Evolutionary conservation across 2,797 vertebrate species (phyloP).

Genomic region (Emydoidea blandingii): DNA sequence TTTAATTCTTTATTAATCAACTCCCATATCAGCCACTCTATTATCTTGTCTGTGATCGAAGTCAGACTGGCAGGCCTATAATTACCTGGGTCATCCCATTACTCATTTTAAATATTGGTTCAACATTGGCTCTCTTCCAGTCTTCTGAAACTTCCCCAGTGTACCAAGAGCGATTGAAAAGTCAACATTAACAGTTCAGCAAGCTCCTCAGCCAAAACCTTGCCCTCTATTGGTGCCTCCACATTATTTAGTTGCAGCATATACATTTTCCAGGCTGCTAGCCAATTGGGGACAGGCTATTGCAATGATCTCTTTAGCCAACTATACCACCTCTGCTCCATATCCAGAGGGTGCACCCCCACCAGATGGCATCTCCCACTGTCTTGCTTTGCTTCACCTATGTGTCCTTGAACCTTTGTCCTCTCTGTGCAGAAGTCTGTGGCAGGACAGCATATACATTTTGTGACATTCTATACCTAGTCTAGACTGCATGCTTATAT

Average conservation of each 20-base stretch:
- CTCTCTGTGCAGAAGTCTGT: background rate
- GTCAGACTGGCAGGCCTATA: no score
- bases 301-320: background rate
- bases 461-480: background rate
- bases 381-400: constrained; percentile 32
- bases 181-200: no score
- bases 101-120: no score
- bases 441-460: constrained; percentile 11
- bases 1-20: no score
- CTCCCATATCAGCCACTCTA: no score
- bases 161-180: no score
- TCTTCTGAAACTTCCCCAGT: no score
- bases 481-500: no score
- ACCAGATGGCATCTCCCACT: constrained; percentile 58
- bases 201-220: background rate
- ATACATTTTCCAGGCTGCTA: background rate
- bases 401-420: constrained; percentile 16
- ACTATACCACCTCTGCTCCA: background rate
- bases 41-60: no score
- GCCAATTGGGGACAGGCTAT: background rate
- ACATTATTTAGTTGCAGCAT: background rate
- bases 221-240: background rate
- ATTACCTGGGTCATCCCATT: no score
- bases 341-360: constrained; percentile 29
- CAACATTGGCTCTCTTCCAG: no score